phyloP scores from a whole-genome alignment of 2,888 invertebrate genomes.

The Lydus trimaculatus region DNA sequence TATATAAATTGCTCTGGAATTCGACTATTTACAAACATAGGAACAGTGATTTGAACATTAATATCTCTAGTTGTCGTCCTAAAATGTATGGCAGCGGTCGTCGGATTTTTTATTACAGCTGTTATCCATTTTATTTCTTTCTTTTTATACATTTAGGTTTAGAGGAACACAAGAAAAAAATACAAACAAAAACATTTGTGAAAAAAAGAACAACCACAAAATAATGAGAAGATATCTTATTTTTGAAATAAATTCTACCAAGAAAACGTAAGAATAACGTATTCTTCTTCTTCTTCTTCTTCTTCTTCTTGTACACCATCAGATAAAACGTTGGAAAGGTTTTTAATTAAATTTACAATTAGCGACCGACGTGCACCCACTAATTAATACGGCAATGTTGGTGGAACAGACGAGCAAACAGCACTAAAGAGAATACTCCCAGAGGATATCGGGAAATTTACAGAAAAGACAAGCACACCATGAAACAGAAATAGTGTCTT shows the following conservation, averaged over 20 bases:
- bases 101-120: conserved; percentile 26
- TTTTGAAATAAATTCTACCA: conserved; percentile 15
- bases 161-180: not conserved
- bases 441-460: conserved; percentile 28
- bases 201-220: not conserved
- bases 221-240: not conserved
- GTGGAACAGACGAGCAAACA: conserved; percentile 29
- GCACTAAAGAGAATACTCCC: conserved; percentile 26
- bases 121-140: conserved; percentile 17
- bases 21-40: conserved; percentile 57
- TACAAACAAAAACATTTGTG: not conserved
- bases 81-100: conserved; percentile 25
- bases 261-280: conserved; percentile 50
- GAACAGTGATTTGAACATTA: conserved; percentile 51
- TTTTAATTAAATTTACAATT: conserved; percentile 61
- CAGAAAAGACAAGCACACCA: conserved; percentile 17
- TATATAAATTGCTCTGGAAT: conserved; percentile 60
- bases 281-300: conserved; percentile 47
- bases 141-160: conserved; percentile 1
- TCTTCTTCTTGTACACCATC: conserved; percentile 52
- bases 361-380: conserved; percentile 58
- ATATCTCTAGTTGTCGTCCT: conserved; percentile 39
- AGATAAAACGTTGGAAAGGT: conserved; percentile 53
- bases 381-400: conserved; percentile 56
- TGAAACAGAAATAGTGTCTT: conserved; percentile 10